Conservation (phyloP, 2,113 vertebrate genomes). For the Lasiurus cinereus region DNA sequence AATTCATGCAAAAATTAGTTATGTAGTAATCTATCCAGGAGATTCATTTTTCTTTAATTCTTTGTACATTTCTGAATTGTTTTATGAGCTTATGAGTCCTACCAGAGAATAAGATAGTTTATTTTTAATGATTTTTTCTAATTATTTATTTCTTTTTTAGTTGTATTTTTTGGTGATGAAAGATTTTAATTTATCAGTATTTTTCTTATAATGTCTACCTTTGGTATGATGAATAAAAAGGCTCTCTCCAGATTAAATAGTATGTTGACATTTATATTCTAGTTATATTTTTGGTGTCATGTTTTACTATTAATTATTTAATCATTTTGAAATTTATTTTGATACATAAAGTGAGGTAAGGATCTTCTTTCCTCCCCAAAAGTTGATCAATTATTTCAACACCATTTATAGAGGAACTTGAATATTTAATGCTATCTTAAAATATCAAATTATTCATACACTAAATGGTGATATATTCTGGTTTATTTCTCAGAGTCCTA, state of each 20-base stretch:
- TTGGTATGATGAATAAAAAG: neutral
- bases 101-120: neutral
- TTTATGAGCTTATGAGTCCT: slow-evolving; percentile 3
- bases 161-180: neutral
- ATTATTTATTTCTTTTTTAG: neutral
- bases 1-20: neutral
- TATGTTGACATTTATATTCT: neutral
- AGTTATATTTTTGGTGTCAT: neutral
- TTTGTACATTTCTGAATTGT: neutral
- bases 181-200: neutral
- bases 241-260: neutral
- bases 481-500: neutral
- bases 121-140: neutral
- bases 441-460: neutral
- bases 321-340: slow-evolving; percentile 19
- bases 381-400: neutral
- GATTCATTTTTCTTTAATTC: neutral
- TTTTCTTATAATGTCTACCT: neutral
- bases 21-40: neutral
- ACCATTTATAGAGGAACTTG: neutral
- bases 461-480: neutral
- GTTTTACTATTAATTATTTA: neutral
- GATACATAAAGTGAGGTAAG: neutral
- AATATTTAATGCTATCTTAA: neutral
- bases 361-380: neutral